These are phyloP conservation scores for Micrastur ruficollis DNA, from an alignment of 2,797 vertebrate genomes.

Conservation along the genomic window DNA sequence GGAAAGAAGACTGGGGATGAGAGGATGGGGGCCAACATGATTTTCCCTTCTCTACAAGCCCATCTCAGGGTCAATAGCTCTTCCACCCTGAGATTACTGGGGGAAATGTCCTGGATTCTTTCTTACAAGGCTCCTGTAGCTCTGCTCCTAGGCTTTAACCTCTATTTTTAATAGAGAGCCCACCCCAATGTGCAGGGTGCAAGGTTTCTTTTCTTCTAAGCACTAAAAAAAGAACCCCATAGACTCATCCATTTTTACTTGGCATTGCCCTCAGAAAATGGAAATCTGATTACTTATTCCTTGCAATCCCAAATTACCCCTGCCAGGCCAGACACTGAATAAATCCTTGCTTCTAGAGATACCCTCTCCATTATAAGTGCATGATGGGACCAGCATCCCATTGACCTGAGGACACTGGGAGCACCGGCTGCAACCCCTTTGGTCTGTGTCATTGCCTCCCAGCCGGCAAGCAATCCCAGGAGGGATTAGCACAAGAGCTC, in stretches of 20 bases:
- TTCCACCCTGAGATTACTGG: neutral
- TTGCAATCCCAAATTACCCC: slow-evolving; percentile 56
- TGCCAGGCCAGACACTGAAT: slow-evolving; percentile 49
- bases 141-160: neutral
- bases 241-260: neutral
- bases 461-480: neutral
- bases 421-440: neutral
- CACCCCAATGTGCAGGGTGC: neutral
- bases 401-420: neutral
- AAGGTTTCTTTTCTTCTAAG: neutral
- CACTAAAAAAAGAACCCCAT: neutral
- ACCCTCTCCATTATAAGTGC: neutral
- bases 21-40: neutral
- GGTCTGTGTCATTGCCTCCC: neutral
- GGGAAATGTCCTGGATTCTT: neutral
- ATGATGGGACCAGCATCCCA: neutral
- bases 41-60: neutral
- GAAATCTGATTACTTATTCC: slow-evolving; percentile 63
- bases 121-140: neutral
- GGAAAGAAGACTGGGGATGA: neutral
- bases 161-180: neutral
- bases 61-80: neutral
- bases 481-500: neutral
- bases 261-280: slow-evolving; percentile 15
- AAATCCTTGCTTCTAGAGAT: slow-evolving; percentile 55